These are phyloP conservation scores for Galagoides demidoff DNA, from an alignment of 2,797 vertebrate genomes.

Conservation along the genomic window DNA sequence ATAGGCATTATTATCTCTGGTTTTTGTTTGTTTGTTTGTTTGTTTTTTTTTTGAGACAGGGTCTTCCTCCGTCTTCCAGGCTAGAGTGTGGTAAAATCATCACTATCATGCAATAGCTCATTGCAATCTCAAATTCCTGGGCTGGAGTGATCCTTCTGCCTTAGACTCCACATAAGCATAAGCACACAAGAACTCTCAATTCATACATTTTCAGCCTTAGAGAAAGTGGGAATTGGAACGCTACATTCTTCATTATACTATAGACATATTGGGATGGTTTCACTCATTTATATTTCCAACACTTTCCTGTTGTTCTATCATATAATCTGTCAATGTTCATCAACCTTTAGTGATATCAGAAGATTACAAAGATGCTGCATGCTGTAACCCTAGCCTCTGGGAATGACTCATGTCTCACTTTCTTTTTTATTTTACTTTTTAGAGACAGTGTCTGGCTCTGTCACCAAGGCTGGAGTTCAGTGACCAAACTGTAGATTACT, in stretches of 20 bases:
- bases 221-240: slow-evolving; percentile 35
- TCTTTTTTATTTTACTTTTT: background rate
- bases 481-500: background rate
- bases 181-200: slow-evolving; percentile 34
- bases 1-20: background rate
- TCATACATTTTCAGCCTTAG: slow-evolving; percentile 23
- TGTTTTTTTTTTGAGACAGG: background rate
- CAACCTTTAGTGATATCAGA: background rate
- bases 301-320: background rate
- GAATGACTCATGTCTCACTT: slow-evolving; percentile 21
- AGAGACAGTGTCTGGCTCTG: background rate
- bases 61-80: background rate
- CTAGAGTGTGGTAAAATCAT: background rate
- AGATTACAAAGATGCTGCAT: slow-evolving; percentile 9
- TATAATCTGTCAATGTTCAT: slow-evolving; percentile 6
- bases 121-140: background rate
- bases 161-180: background rate
- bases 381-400: background rate
- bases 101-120: background rate
- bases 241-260: slow-evolving; percentile 39
- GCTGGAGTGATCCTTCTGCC: background rate
- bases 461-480: background rate
- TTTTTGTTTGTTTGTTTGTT: background rate
- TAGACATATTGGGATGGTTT: slow-evolving; percentile 39
- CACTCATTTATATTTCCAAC: slow-evolving; percentile 56